Percentiles rank a stretch among this genome's conserved stretches.
These are phyloP conservation scores for Lepidostoma basale DNA, from an alignment of 1,140 invertebrate species.

Conservation along the genomic window DNA sequence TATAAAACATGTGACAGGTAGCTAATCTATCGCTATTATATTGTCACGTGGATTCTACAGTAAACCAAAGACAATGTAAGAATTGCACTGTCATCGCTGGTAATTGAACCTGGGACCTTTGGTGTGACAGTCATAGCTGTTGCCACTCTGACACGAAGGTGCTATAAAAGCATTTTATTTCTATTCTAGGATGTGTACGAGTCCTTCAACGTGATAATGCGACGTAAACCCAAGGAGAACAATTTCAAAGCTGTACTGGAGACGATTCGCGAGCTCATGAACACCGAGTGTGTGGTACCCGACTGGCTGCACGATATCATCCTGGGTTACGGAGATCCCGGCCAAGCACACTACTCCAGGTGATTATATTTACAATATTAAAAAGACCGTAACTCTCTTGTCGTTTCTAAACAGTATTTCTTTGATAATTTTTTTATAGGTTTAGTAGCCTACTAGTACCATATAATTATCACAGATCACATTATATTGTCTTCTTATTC, in stretches of 20 bases:
- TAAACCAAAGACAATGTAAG: too few relatives aligned
- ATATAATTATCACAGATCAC: too few relatives aligned
- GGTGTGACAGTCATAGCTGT: too few relatives aligned
- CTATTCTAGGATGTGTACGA: constrained; percentile 88
- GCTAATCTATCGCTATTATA: too few relatives aligned
- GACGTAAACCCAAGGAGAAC: constrained; percentile 98
- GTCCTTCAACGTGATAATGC: constrained; percentile 96
- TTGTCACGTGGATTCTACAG: too few relatives aligned
- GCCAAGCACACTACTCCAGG: constrained; percentile 92
- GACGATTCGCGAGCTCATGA: constrained; percentile 98
- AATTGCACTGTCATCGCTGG: too few relatives aligned
- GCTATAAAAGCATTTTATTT: too few relatives aligned
- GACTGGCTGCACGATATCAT: constrained; percentile 98
- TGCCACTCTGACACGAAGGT: background rate
- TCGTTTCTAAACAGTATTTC: background rate
- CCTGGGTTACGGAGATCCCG: constrained; percentile 96
- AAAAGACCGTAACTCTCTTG: background rate
- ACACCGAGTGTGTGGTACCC: constrained; percentile 98
- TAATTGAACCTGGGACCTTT: too few relatives aligned
- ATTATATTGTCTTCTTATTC: too few relatives aligned
- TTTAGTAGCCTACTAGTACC: too few relatives aligned
- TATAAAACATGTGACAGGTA: too few relatives aligned
- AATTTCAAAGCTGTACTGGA: constrained; percentile 99
- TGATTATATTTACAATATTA: background rate
- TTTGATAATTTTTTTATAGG: background rate